These are phyloP conservation scores for Heliconius erato DNA, from an alignment of 2,888 invertebrate species.

Conservation along the genomic window DNA sequence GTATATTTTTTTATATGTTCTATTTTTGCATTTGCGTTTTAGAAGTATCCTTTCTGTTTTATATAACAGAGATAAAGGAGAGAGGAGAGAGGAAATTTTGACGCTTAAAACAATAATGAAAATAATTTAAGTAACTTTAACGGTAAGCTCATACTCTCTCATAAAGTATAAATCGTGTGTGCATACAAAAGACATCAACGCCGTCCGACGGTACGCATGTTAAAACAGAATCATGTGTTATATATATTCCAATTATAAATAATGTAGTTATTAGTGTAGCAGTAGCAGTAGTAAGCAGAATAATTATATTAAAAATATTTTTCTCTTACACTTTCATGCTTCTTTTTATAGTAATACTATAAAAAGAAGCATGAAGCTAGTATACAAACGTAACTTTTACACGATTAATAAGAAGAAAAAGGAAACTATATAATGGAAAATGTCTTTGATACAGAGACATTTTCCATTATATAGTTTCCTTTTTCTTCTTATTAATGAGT, in stretches of 20 bases:
- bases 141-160: not conserved
- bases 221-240: not conserved
- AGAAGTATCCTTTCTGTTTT: not conserved
- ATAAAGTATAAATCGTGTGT: conserved; percentile 37
- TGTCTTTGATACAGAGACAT: not conserved
- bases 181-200: conserved; percentile 80
- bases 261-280: not conserved
- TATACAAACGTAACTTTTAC: no score
- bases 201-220: conserved; percentile 59
- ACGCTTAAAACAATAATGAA: not conserved
- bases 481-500: no score
- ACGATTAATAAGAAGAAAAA: no score
- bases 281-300: no score
- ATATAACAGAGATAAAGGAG: not conserved
- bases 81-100: not conserved
- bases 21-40: not conserved
- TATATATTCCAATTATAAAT: not conserved
- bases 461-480: no score
- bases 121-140: not conserved
- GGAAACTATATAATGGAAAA: not conserved
- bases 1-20: not conserved
- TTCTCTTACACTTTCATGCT: not conserved
- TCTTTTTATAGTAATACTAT: no score
- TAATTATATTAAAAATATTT: conserved; percentile 9
- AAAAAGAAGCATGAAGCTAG: no score